These are phyloP conservation scores for Pseudomyrmex gracilis DNA, from an alignment of 1,140 invertebrate genomes.

Conservation along the genomic window DNA sequence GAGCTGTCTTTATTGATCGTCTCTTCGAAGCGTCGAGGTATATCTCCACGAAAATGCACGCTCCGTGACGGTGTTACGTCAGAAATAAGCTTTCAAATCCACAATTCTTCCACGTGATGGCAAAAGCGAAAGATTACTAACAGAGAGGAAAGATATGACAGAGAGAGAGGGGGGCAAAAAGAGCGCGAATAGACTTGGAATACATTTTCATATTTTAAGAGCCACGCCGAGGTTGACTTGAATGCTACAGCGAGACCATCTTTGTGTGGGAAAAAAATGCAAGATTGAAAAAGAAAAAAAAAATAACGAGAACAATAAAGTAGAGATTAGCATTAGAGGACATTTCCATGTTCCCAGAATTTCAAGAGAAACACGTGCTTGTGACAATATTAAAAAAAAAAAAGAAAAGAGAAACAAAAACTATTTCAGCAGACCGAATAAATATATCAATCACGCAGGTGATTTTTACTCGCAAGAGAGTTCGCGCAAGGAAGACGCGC, in stretches of 20 bases:
- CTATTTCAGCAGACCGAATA: too few species aligned
- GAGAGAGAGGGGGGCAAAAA: conserved; percentile 35
- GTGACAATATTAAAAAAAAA: too few species aligned
- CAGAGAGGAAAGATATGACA: background rate
- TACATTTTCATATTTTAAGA: conserved; percentile 33
- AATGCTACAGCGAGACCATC: background rate
- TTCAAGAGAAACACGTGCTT: too few species aligned
- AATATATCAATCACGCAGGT: background rate
- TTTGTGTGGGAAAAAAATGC: background rate
- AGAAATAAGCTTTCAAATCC: conserved; percentile 65
- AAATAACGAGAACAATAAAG: conserved; percentile 1
- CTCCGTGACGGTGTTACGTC: conserved; percentile 60
- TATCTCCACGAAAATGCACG: conserved; percentile 44
- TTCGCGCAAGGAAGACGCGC: background rate
- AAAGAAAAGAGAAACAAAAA: too few species aligned
- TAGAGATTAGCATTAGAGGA: background rate
- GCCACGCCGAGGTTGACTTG: background rate
- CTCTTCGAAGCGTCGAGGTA: conserved; percentile 41
- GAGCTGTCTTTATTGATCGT: conserved; percentile 33
- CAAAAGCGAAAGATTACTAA: background rate
- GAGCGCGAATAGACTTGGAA: conserved; percentile 3
- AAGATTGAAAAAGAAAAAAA: background rate
- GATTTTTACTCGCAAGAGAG: background rate
- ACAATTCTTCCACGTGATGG: conserved; percentile 29
- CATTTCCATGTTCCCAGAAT: background rate